Percentiles rank a stretch among this genome's conserved stretches.
Evolutionary conservation across 2,888 invertebrate genomes (phyloP).

Genomic region (Parnassius orleans): DNA sequence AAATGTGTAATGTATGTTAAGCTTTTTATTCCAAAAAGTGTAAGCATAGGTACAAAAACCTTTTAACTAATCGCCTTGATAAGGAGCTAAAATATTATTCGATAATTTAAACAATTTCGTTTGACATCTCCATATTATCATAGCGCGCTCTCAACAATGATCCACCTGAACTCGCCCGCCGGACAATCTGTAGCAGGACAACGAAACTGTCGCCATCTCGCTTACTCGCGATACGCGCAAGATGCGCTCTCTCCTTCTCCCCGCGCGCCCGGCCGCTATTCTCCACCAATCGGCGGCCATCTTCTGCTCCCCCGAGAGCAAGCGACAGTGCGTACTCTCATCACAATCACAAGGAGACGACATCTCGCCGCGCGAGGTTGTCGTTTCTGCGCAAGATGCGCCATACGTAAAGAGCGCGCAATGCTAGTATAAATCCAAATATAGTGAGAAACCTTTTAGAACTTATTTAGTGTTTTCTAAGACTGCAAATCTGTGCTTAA

Average conservation of each 20-base stretch:
- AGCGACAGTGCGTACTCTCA: constrained; percentile 80
- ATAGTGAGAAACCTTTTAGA: constrained; percentile 50
- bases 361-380: constrained; percentile 77
- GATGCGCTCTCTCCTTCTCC: constrained; percentile 74
- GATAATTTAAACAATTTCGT: constrained; percentile 28
- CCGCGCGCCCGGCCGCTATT: constrained; percentile 62
- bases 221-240: constrained; percentile 58
- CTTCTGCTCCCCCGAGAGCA: constrained; percentile 80
- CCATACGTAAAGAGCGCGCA: constrained; percentile 49
- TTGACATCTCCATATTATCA: constrained; percentile 75
- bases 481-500: constrained; percentile 67
- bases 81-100: constrained; percentile 20
- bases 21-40: too few species aligned
- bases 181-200: constrained; percentile 68
- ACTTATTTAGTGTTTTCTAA: constrained; percentile 49
- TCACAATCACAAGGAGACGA: constrained; percentile 74
- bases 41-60: background rate
- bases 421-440: constrained; percentile 39
- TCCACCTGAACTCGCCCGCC: constrained; percentile 69
- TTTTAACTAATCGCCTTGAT: constrained; percentile 9
- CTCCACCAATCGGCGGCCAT: constrained; percentile 78
- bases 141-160: constrained; percentile 66
- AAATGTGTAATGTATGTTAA: too few species aligned
- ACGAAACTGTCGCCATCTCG: constrained; percentile 70
- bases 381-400: constrained; percentile 62